A percentile compares a stretch with the other conserved stretches of the same genome.
Conservation (phyloP, 2,888 invertebrate species). For the Cephus spinipes region DNA sequence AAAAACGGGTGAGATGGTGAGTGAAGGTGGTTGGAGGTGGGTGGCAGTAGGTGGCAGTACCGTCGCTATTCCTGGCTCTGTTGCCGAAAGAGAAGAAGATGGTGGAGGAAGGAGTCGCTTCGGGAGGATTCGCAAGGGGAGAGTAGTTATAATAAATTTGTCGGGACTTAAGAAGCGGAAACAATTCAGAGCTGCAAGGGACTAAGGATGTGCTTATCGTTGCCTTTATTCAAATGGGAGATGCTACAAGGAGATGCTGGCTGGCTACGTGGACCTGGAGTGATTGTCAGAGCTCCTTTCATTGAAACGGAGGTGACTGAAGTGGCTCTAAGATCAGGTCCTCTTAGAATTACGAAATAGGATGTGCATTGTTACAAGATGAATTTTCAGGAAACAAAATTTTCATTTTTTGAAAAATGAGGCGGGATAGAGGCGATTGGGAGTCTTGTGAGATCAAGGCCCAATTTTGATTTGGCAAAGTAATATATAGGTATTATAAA, state of each 20-base stretch:
- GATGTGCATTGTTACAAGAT: not conserved
- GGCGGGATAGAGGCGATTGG: not conserved
- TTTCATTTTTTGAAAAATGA: not conserved
- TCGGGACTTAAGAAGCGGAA: slow-evolving; percentile 66
- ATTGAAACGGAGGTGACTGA: not conserved
- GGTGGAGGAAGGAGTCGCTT: not conserved
- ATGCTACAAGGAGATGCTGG: slow-evolving; percentile 38
- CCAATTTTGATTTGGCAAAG: not conserved
- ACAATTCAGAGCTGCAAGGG: slow-evolving; percentile 63
- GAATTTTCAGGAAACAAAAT: not conserved
- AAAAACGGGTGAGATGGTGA: slow-evolving; percentile 18
- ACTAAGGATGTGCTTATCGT: slow-evolving; percentile 65
- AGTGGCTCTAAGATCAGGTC: not conserved
- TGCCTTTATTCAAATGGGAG: slow-evolving; percentile 65
- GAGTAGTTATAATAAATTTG: slow-evolving; percentile 66
- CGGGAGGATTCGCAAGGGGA: not conserved
- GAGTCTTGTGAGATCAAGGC: not conserved
- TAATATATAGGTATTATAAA: not conserved
- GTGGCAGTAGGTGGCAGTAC: slow-evolving; percentile 11
- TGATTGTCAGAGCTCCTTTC: not conserved
- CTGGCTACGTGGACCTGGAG: not conserved
- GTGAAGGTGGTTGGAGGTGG: slow-evolving; percentile 14
- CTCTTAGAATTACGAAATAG: not conserved
- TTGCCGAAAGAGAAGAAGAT: not conserved
- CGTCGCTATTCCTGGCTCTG: not conserved